phyloP scores from a whole-genome alignment of 2,113 vertebrate genomes.

The Pseudopodoces humilis region DNA sequence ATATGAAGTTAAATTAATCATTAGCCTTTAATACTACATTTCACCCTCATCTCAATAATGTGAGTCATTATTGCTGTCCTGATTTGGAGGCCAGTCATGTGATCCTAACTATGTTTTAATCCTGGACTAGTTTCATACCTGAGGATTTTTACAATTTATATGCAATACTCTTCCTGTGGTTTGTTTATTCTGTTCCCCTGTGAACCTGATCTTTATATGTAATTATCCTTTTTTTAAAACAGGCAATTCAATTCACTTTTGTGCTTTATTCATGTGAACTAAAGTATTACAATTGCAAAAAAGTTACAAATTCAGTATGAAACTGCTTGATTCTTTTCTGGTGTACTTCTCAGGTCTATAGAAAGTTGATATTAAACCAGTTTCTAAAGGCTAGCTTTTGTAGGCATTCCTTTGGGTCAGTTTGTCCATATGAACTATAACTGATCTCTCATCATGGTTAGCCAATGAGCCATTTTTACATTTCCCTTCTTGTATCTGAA shows the following conservation, averaged over 20 bases:
- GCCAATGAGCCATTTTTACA: background rate
- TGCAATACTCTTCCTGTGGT: background rate
- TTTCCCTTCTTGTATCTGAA: background rate
- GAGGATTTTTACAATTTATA: background rate
- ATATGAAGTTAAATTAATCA: background rate
- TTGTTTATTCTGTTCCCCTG: background rate
- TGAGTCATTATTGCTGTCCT: background rate
- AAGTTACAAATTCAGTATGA: background rate
- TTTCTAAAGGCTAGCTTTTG: background rate
- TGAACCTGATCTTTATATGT: background rate
- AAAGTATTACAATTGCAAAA: background rate
- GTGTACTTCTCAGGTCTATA: background rate
- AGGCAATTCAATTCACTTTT: background rate
- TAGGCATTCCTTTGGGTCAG: background rate
- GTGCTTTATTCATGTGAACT: background rate
- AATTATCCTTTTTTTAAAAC: background rate
- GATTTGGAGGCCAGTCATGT: background rate
- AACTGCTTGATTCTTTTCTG: background rate
- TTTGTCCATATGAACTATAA: background rate
- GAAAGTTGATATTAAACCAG: background rate
- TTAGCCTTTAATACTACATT: background rate
- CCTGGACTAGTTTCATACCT: background rate
- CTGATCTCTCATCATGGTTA: background rate
- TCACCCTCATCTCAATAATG: background rate
- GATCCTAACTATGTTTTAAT: background rate